These are phyloP conservation scores for Agrotis segetum DNA, from an alignment of 2,888 invertebrate genomes.

Conservation along the genomic window DNA sequence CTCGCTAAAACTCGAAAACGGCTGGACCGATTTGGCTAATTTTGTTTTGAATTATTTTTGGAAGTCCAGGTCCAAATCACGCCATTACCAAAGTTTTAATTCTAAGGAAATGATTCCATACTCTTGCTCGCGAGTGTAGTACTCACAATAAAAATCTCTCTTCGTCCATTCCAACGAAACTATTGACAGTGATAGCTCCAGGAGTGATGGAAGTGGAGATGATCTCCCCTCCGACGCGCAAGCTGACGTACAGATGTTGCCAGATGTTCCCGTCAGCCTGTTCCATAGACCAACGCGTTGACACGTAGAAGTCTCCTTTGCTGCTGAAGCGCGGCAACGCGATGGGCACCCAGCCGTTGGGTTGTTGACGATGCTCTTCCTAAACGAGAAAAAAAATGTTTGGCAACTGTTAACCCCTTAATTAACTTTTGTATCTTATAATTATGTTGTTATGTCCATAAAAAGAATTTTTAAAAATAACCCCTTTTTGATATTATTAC, in stretches of 20 bases:
- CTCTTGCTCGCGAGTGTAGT: no score
- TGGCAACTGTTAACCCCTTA: no score
- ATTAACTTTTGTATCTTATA: no score
- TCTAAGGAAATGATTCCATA: no score
- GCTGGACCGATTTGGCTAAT: no score
- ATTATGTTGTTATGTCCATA: no score
- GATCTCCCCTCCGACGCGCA: conserved; percentile 76
- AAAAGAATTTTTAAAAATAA: no score
- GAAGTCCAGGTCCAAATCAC: no score
- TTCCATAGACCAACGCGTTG: conserved; percentile 81
- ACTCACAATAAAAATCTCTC: conserved; percentile 80
- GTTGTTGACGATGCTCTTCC: conserved; percentile 89
- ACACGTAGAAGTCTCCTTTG: conserved; percentile 83
- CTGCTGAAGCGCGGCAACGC: conserved; percentile 90
- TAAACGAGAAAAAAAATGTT: conserved; percentile 57
- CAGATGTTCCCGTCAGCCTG: conserved; percentile 87
- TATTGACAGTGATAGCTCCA: conserved; percentile 92
- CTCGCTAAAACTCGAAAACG: no score
- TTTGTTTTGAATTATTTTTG: no score
- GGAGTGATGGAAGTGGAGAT: conserved; percentile 85
- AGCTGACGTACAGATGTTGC: conserved; percentile 85
- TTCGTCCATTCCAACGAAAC: conserved; percentile 90
- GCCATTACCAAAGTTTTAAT: no score
- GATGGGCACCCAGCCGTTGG: conserved; percentile 93
- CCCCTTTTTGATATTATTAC: no score